Evolutionary conservation across 2,888 invertebrate genomes (phyloP), one percentile per base, ranked within the genome.

Genomic region (Griposia aprilina): DNA sequence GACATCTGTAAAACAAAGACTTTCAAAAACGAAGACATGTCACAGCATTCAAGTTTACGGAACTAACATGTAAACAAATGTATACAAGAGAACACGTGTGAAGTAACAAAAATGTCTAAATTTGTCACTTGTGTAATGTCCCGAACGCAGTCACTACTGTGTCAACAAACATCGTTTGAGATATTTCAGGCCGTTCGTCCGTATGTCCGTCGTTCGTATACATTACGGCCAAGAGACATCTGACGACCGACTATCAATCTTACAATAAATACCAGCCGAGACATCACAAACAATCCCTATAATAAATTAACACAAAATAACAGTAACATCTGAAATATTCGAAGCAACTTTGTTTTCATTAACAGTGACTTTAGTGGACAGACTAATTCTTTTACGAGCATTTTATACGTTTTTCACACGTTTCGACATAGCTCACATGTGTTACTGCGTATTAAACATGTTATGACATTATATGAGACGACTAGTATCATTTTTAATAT

Each of bases 241-340:
- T 93, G 95, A 95, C 94, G 94, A 96, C 95, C 93, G 92, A 89
- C 93, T 92, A 96, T 96, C 94, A 96, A 96, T 96, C 96, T 96
- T 94, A 93, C 93, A 94, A 95, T 95, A 96, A 96, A 96, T 96
- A 95, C 95, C 94, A 93, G 92, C 88, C 88, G 13, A 90, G 89
- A 86, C 88, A 91, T 90, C 90, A 90, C 82, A 89, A 85, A 86
- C 87, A 83, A 84, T 87, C 73, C 81, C 76, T 83, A 89, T 87
- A 88, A 89, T 89, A 88, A 89, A 88, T 87, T 89, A 85, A 80
- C 88, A 74, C 72, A 82, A 78, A 69, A 79, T 77, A 79, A 63
- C 69, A 65, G 52, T 79, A 71, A 80, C 85, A 83, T 57, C 65
- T 75, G 80, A 82, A 69, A 85, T 71, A 83, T 83, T 68, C 78